Evolutionary conservation across 2,888 invertebrate genomes (phyloP).

Genomic region (Pyrgus malvae): DNA sequence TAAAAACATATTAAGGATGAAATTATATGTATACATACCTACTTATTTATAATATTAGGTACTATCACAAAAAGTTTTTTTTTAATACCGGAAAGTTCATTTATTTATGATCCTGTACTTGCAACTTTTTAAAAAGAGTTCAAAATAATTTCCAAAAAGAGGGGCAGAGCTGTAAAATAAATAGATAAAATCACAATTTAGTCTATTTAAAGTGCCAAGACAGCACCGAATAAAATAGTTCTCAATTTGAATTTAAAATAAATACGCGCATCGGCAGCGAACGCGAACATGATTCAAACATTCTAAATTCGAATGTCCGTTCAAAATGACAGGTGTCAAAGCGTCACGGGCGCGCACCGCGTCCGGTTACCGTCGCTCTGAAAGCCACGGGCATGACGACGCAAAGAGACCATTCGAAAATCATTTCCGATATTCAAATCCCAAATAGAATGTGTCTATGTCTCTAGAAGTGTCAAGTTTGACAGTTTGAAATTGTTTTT

Average conservation of each 20-base stretch:
- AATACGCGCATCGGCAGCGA: constrained; percentile 5
- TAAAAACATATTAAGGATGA: too few relatives aligned
- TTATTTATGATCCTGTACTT: too few relatives aligned
- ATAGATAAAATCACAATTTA: too few relatives aligned
- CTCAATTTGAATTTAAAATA: constrained; percentile 4
- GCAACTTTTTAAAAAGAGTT: too few relatives aligned
- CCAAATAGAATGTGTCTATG: constrained; percentile 42
- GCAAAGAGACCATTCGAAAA: constrained; percentile 66
- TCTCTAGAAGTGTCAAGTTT: not conserved
- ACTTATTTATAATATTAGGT: too few relatives aligned
- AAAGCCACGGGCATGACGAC: constrained; percentile 54
- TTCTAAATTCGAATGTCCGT: constrained; percentile 75
- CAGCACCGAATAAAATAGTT: constrained; percentile 15
- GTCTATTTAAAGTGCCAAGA: too few relatives aligned
- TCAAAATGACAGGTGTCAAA: constrained; percentile 77
- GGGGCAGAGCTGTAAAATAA: too few relatives aligned
- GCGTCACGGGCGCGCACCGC: constrained; percentile 70
- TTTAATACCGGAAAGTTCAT: too few relatives aligned
- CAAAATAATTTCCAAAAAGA: too few relatives aligned
- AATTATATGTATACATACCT: too few relatives aligned
- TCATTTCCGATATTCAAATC: constrained; percentile 71
- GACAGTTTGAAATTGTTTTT: constrained; percentile 1
- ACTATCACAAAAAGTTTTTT: too few relatives aligned
- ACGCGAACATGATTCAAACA: constrained; percentile 57
- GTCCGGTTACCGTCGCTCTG: constrained; percentile 77